phyloP scores from a whole-genome alignment of 2,113 vertebrate genomes.

The Anser brachyrhynchus region DNA sequence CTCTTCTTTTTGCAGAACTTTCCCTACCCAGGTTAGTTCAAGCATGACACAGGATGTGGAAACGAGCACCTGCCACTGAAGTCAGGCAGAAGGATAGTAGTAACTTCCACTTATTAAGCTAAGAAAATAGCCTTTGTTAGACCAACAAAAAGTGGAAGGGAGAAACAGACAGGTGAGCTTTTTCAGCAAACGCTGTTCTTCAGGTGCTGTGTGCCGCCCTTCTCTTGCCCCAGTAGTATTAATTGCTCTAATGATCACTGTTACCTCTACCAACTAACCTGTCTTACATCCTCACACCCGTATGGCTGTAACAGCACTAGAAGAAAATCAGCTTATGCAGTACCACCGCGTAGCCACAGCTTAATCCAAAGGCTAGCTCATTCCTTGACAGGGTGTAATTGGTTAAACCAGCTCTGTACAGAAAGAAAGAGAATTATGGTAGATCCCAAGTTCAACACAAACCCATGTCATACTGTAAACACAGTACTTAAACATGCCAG shows the following conservation, averaged over 20 bases:
- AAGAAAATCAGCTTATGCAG: neutral
- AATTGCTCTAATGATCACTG: neutral
- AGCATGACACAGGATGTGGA: neutral
- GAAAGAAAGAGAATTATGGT: neutral
- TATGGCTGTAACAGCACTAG: neutral
- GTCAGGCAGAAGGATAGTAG: neutral
- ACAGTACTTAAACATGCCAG: neutral
- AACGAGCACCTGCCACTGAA: neutral
- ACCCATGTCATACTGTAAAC: neutral
- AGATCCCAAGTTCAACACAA: neutral
- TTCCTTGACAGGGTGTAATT: neutral
- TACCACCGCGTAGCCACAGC: neutral
- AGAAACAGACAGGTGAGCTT: neutral
- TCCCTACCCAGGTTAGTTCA: neutral
- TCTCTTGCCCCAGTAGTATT: no score
- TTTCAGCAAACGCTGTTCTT: neutral
- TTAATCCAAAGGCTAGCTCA: neutral
- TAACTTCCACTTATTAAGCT: no score
- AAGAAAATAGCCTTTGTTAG: neutral
- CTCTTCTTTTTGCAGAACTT: neutral
- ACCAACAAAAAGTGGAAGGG: no score
- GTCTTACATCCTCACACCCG: neutral
- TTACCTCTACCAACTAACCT: neutral
- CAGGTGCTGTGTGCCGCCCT: neutral
- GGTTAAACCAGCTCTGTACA: neutral